Base-by-base conservation (phyloP, 2,113 vertebrate species). In the Nansenia antarctica region DNA sequence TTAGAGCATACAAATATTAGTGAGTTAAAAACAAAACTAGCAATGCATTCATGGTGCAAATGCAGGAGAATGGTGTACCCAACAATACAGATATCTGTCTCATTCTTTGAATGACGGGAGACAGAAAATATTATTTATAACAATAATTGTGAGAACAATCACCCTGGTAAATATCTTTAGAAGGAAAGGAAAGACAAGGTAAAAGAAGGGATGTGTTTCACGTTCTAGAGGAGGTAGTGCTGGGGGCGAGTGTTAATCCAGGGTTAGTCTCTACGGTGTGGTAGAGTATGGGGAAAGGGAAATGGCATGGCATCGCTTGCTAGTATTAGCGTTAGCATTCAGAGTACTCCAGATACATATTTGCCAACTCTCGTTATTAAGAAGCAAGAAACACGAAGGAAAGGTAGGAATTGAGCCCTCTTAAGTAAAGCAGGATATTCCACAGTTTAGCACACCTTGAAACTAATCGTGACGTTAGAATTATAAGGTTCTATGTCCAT, bases 351-450 rank as follows among this genome's bases (percentile, higher is more conserved):
- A 65, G 85, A 82, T 90, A 93, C 93, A 94, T 95, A 95, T 92
- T 94, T 95, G 94, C 93, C 93, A 93, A 91, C 94, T 95, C 94
- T 93, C 91, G 76, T 91, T 45, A 35, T 11, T 27, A 52, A 3
- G 30, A 91, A 92, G 90, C 83, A 81, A 83, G 32, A 52, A 27
- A 37, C 54, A 39, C 20, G 22, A 26, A 54, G 1, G 53, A 55
- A 55, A 14, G 3, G 11, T 11, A 26, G 14, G 14, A 59, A 59
- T 31, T n/a, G 30, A 35, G 31, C 1, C n/a, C 9, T 34, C n/a
- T 3, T 34, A 14, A 32, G 32, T 22, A 32, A 22, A 60, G 7
- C 31, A 34, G n/a, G 2, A 20, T 35, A 34, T 27, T 27, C 15
- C 26, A 35, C 15, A 34, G 24, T 8, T 34, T 22, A 54, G 11